A percentile compares a stretch with the other conserved stretches of the same genome.
Evolutionary conservation across 2,113 vertebrate species (phyloP).

Genomic region (Pao palembangensis): DNA sequence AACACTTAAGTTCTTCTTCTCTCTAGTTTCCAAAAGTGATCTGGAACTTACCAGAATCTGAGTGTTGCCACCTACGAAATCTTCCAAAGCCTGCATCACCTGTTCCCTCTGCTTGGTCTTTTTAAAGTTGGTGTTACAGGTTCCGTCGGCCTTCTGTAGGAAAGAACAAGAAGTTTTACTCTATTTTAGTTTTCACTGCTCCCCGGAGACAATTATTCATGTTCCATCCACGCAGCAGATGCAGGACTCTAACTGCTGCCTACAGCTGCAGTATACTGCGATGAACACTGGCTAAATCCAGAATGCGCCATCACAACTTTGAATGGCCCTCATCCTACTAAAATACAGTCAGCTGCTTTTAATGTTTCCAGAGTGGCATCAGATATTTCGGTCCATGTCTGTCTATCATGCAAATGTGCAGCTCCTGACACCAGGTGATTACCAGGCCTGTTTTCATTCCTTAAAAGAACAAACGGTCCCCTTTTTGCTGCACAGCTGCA

Average conservation of each 20-base stretch:
- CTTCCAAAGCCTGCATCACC: constrained; percentile 78
- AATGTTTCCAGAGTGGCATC: not conserved
- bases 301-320: not conserved
- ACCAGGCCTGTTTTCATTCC: constrained; percentile 12
- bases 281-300: not conserved
- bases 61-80: constrained; percentile 80
- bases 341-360: constrained; percentile 2
- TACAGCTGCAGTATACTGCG: not conserved
- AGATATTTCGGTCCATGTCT: constrained; percentile 1
- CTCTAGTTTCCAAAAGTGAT: not conserved
- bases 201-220: not conserved
- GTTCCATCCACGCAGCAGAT: not conserved
- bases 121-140: constrained; percentile 88
- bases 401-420: constrained; percentile 26
- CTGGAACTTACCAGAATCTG: constrained; percentile 74
- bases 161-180: not conserved
- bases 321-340: not conserved
- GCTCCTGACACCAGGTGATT: constrained; percentile 4
- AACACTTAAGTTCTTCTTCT: not conserved
- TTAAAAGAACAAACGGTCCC: constrained; percentile 27
- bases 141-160: constrained; percentile 81
- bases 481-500: constrained; percentile 1
- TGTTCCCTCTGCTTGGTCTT: constrained; percentile 82
- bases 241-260: too few relatives aligned
- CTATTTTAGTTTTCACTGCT: not conserved